phyloP scores from a whole-genome alignment of 1,140 invertebrate species.

The Hirudo medicinalis region DNA sequence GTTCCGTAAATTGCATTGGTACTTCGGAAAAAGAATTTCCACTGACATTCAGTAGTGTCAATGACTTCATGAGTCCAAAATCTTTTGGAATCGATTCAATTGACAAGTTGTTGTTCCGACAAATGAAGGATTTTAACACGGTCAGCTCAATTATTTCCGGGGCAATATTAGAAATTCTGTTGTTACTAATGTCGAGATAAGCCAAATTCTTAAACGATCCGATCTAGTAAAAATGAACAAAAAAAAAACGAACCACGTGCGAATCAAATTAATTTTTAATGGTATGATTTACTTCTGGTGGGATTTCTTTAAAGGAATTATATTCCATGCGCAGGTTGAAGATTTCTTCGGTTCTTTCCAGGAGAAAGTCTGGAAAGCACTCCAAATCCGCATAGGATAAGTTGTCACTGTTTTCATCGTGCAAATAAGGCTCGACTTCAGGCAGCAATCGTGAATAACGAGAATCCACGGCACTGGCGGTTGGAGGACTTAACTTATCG shows the following conservation, averaged over 20 bases:
- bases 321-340: slow-evolving; percentile 34
- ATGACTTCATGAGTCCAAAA: slow-evolving; percentile 47
- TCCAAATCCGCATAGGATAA: slow-evolving; percentile 33
- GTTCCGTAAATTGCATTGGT: slow-evolving; percentile 69
- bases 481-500: background rate
- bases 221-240: slow-evolving; percentile 26
- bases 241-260: background rate
- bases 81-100: slow-evolving; percentile 72
- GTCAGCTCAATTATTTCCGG: slow-evolving; percentile 56
- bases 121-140: slow-evolving; percentile 60
- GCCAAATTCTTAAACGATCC: slow-evolving; percentile 42
- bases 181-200: slow-evolving; percentile 71
- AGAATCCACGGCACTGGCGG: background rate
- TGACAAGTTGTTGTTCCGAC: slow-evolving; percentile 71
- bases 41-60: slow-evolving; percentile 77
- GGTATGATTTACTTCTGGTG: slow-evolving; percentile 22
- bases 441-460: slow-evolving; percentile 9
- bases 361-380: slow-evolving; percentile 31
- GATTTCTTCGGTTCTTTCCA: slow-evolving; percentile 27
- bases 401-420: slow-evolving; percentile 33
- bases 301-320: slow-evolving; percentile 38
- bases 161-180: slow-evolving; percentile 60
- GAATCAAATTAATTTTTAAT: background rate
- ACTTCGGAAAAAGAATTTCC: slow-evolving; percentile 72
- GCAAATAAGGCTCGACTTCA: slow-evolving; percentile 15